phyloP scores from a whole-genome alignment of 2,113 vertebrate species.

The Furnarius figulus region DNA sequence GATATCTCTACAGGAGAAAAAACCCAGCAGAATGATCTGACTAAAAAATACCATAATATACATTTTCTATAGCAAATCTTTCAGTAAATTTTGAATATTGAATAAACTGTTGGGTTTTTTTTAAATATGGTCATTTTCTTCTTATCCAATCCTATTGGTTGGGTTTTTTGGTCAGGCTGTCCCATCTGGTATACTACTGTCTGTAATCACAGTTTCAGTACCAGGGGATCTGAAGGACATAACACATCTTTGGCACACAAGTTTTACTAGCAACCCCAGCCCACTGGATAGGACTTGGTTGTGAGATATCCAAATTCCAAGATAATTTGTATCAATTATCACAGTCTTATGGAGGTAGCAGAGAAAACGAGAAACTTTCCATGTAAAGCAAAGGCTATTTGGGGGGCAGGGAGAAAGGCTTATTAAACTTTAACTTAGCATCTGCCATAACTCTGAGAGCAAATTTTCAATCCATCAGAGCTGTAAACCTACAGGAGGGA shows the following conservation, averaged over 20 bases:
- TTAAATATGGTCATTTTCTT: not conserved
- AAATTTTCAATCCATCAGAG: not conserved
- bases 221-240: not conserved
- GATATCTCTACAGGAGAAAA: not conserved
- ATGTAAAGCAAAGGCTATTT: not conserved
- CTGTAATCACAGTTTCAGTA: not conserved
- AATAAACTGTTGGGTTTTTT: no score
- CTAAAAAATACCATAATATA: not conserved
- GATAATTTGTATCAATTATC: not conserved
- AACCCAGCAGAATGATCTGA: not conserved
- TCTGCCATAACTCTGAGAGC: not conserved
- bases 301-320: not conserved
- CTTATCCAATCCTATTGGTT: not conserved
- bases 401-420: not conserved
- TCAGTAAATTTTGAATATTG: not conserved
- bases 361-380: not conserved
- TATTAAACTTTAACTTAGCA: not conserved
- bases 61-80: not conserved
- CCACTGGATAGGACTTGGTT: not conserved
- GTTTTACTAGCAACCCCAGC: not conserved
- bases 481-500: not conserved
- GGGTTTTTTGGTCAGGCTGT: not conserved
- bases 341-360: rapidly evolving
- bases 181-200: not conserved
- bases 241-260: not conserved